Conservation (phyloP, 2,797 vertebrate genomes). For the Coranthus polyacanthus region DNA sequence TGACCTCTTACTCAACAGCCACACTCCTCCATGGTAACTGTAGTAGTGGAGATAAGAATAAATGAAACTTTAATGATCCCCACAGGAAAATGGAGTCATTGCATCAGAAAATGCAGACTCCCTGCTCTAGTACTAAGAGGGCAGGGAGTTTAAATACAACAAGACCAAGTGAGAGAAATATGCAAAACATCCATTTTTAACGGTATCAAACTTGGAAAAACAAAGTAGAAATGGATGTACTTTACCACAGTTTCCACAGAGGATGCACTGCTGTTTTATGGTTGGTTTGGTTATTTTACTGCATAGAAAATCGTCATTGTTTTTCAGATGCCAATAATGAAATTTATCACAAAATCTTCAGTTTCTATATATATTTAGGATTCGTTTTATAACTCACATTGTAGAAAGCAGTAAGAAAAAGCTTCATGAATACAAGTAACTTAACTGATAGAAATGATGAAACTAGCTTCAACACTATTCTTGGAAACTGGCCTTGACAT, state of each 20-base stretch:
- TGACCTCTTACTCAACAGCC: conserved; percentile 24
- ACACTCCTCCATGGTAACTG: conserved; percentile 1
- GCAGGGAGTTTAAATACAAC: conserved; percentile 20
- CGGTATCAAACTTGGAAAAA: neutral
- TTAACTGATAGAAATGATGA: neutral
- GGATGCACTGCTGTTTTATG: neutral
- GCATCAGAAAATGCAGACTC: conserved; percentile 33
- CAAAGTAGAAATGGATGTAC: neutral
- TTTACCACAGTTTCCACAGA: neutral
- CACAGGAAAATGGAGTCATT: conserved; percentile 24
- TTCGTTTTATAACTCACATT: too few species aligned
- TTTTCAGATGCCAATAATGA: too few species aligned
- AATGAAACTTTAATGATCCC: conserved; percentile 51
- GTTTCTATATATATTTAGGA: too few species aligned
- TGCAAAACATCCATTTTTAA: neutral
- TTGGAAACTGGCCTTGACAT: conserved; percentile 11
- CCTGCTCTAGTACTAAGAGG: conserved; percentile 10
- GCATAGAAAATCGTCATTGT: neutral
- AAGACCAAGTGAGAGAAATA: neutral
- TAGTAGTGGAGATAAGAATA: conserved; percentile 38
- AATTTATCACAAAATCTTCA: too few species aligned
- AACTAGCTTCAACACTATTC: neutral
- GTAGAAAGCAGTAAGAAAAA: too few species aligned
- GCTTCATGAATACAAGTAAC: neutral
- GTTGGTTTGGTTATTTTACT: neutral